Conservation (phyloP, 2,888 invertebrate genomes). For the Aquatica leii region DNA sequence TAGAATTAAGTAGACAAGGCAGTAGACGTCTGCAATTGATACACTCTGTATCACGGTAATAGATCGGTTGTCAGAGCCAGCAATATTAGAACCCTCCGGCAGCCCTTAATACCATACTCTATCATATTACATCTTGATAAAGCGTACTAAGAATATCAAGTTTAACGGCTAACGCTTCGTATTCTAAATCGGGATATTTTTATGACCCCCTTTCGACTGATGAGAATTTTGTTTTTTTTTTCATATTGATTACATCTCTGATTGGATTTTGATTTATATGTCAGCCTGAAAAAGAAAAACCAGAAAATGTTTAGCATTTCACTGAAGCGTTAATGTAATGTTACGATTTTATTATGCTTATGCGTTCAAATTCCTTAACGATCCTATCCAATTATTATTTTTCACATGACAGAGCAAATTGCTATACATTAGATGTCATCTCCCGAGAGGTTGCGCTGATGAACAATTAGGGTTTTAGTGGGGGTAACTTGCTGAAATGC, state of each 20-base stretch:
- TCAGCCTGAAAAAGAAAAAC: no score
- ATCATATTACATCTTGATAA: slow-evolving; percentile 38
- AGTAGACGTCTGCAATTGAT: slow-evolving; percentile 47
- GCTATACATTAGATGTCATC: slow-evolving; percentile 37
- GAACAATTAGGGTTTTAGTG: slow-evolving; percentile 31
- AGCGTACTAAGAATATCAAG: slow-evolving; percentile 37
- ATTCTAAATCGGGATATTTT: slow-evolving; percentile 34
- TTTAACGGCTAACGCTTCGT: slow-evolving; percentile 35
- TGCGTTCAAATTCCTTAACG: slow-evolving; percentile 42
- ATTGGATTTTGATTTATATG: slow-evolving; percentile 42
- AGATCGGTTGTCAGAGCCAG: slow-evolving; percentile 49
- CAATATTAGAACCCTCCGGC: slow-evolving; percentile 44
- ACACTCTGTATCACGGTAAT: slow-evolving; percentile 48
- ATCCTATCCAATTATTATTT: slow-evolving; percentile 49
- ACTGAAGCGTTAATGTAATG: slow-evolving; percentile 36
- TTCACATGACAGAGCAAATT: slow-evolving; percentile 47
- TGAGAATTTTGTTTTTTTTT: slow-evolving; percentile 36
- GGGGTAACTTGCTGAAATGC: slow-evolving; percentile 23
- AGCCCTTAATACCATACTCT: slow-evolving; percentile 35
- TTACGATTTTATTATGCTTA: slow-evolving; percentile 26
- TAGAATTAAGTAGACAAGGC: slow-evolving; percentile 34
- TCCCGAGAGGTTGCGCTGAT: slow-evolving; percentile 29
- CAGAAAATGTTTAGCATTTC: no score
- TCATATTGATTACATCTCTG: slow-evolving; percentile 35
- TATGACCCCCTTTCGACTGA: slow-evolving; percentile 33